Evolutionary conservation across 1,140 invertebrate genomes (phyloP).

Genomic region (Drosophila nannoptera): DNA sequence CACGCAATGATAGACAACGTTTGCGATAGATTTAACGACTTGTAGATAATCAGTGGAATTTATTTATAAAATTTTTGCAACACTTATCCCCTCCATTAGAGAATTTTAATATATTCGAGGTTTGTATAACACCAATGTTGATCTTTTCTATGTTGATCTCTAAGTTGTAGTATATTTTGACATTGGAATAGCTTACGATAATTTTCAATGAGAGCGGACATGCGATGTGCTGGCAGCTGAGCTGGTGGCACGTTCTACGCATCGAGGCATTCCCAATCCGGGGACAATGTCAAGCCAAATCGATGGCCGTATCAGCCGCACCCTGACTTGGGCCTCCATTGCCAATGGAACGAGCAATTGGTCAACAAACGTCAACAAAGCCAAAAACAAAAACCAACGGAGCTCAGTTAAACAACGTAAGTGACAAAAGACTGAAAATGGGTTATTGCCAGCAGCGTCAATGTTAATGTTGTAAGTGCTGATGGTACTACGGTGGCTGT

Average conservation of each 20-base stretch:
- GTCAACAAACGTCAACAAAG: slow-evolving; percentile 19
- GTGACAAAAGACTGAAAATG: slow-evolving; percentile 3
- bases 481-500: background rate
- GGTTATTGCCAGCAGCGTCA: slow-evolving; percentile 42
- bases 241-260: background rate
- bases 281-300: slow-evolving; percentile 34
- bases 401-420: background rate
- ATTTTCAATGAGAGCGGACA: background rate
- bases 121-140: too few relatives aligned
- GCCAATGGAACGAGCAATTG: slow-evolving; percentile 33
- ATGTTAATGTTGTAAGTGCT: background rate
- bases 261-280: slow-evolving; percentile 30
- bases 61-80: too few relatives aligned
- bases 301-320: slow-evolving; percentile 26
- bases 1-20: too few relatives aligned
- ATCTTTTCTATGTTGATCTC: too few relatives aligned
- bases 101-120: too few relatives aligned
- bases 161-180: too few relatives aligned
- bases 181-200: background rate
- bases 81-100: too few relatives aligned
- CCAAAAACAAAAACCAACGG: background rate
- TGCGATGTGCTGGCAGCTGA: background rate
- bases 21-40: too few relatives aligned
- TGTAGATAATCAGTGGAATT: too few relatives aligned
- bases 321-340: slow-evolving; percentile 26